Evolutionary conservation across 2,113 vertebrate species (phyloP), one percentile per base, ranked within the genome.

Genomic region (Ictidomys tridecemlineatus): DNA sequence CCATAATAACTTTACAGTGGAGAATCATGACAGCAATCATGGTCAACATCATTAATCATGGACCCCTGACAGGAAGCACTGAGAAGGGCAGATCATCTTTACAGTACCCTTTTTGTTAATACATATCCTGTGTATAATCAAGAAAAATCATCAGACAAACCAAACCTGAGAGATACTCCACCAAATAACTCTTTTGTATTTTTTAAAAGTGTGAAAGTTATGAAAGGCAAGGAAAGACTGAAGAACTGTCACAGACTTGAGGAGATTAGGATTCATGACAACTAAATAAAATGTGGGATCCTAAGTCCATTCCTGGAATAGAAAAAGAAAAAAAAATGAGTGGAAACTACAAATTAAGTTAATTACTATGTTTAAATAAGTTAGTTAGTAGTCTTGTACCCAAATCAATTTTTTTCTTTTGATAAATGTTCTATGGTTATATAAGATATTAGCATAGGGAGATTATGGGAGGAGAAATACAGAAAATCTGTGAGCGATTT

Each of bases 161-260:
- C 17, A 8, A n/a, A 76, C 65, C 32, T 32, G 42, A 84, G 51
- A 74, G 34, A 24, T 13, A 7, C 22, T 77, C 13, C 69, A 76
- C 4, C 73, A 83, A 92, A 90, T 74, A 83, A 77, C 61, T 48
- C 77, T 4, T 1, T 11, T 48, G 22, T 58, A 53, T 4, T 85
- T 85, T n/a, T 95, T 22, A 63, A 76, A 96, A 70, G 16, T 53
- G 30, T 87, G 26, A 78, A 89, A 58, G n/a, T 78, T 39, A 79
- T 8, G 30, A 70, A 65, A 92, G 30, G 18, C 14, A 67, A 83
- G 32, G 8, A n/a, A 20, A 87, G 32, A 48, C 16, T n/a, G 26
- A 78, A 11, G 28, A 73, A 37, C 28, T 51, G 11, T 84, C 48
- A 56, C 10, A 48, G 48, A 82, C 17, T 22, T 11, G 2, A 87